Conservation (phyloP, 1,140 invertebrate species). For the Radopholus similis region DNA sequence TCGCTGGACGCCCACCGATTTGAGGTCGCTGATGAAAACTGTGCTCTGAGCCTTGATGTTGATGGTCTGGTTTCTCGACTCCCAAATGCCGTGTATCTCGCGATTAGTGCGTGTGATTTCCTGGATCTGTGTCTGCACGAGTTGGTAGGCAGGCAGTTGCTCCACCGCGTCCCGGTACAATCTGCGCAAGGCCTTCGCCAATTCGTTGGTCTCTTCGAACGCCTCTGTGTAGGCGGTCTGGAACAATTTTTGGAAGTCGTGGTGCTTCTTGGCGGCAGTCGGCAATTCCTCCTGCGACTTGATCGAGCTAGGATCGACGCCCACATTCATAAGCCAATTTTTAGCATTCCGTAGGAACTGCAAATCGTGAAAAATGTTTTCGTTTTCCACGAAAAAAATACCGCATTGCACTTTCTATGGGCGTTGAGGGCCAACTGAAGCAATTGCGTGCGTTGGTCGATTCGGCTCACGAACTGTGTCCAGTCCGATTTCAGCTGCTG, state of each 20-base stretch:
- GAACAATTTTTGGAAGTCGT: constrained; percentile 30
- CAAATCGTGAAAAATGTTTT: background rate
- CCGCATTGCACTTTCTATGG: constrained; percentile 27
- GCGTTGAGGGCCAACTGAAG: constrained; percentile 24
- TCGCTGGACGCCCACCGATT: background rate
- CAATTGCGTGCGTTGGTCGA: constrained; percentile 25
- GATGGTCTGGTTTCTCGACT: constrained; percentile 30
- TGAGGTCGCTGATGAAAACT: constrained; percentile 29
- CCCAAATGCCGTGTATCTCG: constrained; percentile 34
- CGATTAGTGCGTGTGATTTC: constrained; percentile 27
- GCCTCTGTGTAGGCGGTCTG: constrained; percentile 29
- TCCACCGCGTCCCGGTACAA: constrained; percentile 16
- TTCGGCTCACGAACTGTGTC: constrained; percentile 7
- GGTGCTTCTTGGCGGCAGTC: constrained; percentile 17
- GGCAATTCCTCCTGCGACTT: constrained; percentile 25
- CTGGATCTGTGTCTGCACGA: constrained; percentile 29
- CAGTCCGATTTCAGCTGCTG: constrained; percentile 27
- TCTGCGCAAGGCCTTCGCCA: constrained; percentile 16
- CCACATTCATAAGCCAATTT: constrained; percentile 30
- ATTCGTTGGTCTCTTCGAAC: constrained; percentile 14
- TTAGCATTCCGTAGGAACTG: constrained; percentile 31
- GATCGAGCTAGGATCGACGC: constrained; percentile 28
- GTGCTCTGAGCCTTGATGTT: constrained; percentile 17
- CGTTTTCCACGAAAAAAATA: background rate
- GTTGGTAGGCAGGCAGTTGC: constrained; percentile 18